Base-by-base conservation (phyloP, 2,113 vertebrate genomes). In the Cariama cristata region DNA sequence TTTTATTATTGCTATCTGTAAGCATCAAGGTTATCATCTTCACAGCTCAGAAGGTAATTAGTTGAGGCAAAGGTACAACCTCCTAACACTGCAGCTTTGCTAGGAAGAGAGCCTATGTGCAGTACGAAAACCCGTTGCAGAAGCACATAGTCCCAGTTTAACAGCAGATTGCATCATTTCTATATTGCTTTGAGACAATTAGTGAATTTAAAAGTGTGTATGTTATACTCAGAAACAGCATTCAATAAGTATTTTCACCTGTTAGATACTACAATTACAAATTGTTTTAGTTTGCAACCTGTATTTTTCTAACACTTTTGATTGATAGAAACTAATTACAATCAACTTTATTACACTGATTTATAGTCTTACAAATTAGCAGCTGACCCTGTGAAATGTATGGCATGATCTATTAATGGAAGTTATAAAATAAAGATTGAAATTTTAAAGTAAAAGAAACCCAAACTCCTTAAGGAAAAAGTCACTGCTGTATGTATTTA, bases 361-460 rank as follows among this genome's bases (percentile, higher is more conserved):
- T 63, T 17, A 56, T 4, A 62, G 58, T 23, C 56, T 63, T 68
- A 59, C 1, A 87, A 79, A 83, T 27, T 69, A 90, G 47, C 27
- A 92, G 15, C 18, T 83, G 73, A 86, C 33, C n/a, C 58, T 74
- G 60, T 71, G 49, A 84, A 89, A 64, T 28, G 4, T 28, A 21
- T 32, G 22, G 49, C n/a, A 58, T 16, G 18, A 6, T 32, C 28
- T 56, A 49, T 28, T 56, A 72, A 33, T 9, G 1, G 8, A 59
- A 38, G 16, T 32, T 68, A 52, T 50, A 75, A 68, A 79, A 53
- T 53, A 27, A 85, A 79, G n/a, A 72, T 5, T 71, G 30, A 81
- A 59, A 87, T 63, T 23, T 56, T 79, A 82, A 94, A 74, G 45
- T 16, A 83, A 79, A 92, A 84, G 20, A 89, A 74, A 45, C 12